Conservation (phyloP, 2,113 vertebrate species). For the Cephalopterus ornatus region DNA sequence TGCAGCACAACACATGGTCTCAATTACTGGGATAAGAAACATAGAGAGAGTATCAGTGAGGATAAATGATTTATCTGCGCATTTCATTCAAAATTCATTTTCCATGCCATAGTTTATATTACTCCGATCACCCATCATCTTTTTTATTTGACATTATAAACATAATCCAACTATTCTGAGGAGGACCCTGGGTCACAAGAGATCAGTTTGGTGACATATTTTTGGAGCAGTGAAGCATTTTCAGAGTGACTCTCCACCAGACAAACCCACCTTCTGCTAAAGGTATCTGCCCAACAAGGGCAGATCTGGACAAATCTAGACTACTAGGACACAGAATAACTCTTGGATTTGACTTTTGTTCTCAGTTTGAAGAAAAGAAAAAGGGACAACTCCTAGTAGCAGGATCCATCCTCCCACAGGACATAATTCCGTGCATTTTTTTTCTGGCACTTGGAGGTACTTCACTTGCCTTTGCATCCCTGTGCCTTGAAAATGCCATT, state of each 20-base stretch:
- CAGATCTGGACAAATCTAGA: background rate
- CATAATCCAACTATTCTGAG: background rate
- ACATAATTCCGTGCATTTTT: background rate
- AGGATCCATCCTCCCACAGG: background rate
- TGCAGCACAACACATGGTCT: slow-evolving; percentile 66
- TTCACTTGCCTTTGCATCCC: background rate
- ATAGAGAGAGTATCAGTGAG: slow-evolving; percentile 30
- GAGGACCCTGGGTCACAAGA: background rate
- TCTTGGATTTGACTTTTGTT: background rate
- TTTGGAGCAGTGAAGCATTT: background rate
- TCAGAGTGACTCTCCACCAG: background rate
- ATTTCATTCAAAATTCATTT: slow-evolving; percentile 44
- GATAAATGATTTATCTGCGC: slow-evolving; percentile 59
- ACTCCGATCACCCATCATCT: background rate
- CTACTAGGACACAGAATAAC: background rate
- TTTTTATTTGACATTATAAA: slow-evolving; percentile 1
- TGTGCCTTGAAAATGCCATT: background rate
- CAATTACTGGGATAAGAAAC: slow-evolving; percentile 65
- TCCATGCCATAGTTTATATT: slow-evolving; percentile 16
- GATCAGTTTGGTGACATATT: background rate
- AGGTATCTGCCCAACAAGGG: background rate
- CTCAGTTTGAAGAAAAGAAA: background rate
- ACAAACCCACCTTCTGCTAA: background rate
- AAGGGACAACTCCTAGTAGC: background rate
- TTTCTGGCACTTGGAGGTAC: background rate